These are phyloP conservation scores for Acrocephalus arundinaceus DNA, from an alignment of 2,113 vertebrate genomes.

Conservation along the genomic window DNA sequence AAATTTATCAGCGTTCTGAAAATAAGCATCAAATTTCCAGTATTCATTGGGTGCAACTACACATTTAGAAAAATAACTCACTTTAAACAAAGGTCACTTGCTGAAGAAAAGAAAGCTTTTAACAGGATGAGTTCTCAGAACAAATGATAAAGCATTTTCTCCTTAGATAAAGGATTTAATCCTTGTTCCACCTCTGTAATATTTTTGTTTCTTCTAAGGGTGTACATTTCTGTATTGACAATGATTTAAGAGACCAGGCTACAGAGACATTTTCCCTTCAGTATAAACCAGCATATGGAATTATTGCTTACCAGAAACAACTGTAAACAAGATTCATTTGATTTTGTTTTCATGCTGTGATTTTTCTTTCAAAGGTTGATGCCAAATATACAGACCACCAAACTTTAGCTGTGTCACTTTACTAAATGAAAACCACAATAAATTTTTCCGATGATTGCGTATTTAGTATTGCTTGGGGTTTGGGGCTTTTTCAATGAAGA, in stretches of 20 bases:
- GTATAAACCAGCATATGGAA: not conserved
- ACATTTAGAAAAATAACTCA: constrained; percentile 50
- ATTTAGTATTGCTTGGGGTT: not conserved
- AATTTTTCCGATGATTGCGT: not conserved
- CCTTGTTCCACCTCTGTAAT: not conserved
- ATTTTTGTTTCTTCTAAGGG: not conserved
- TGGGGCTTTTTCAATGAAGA: not conserved
- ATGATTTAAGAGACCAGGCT: not conserved
- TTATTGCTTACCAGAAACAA: not conserved
- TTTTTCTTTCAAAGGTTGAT: constrained; percentile 11
- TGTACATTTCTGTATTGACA: not conserved
- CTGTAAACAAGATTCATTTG: not conserved
- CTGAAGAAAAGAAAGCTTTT: constrained; percentile 39
- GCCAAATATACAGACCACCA: not conserved
- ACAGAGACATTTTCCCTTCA: not conserved
- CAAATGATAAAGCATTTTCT: not conserved
- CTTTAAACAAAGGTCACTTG: constrained; percentile 65
- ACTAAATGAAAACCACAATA: not conserved
- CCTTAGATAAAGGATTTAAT: not conserved
- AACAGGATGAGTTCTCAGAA: not conserved
- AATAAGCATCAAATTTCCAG: constrained; percentile 41
- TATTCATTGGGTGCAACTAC: constrained; percentile 1
- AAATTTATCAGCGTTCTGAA: constrained; percentile 37
- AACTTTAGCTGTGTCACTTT: not conserved
- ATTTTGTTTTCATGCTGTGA: not conserved